Base-by-base conservation (phyloP, 2,797 vertebrate genomes). In the Alfaro cultratus region DNA sequence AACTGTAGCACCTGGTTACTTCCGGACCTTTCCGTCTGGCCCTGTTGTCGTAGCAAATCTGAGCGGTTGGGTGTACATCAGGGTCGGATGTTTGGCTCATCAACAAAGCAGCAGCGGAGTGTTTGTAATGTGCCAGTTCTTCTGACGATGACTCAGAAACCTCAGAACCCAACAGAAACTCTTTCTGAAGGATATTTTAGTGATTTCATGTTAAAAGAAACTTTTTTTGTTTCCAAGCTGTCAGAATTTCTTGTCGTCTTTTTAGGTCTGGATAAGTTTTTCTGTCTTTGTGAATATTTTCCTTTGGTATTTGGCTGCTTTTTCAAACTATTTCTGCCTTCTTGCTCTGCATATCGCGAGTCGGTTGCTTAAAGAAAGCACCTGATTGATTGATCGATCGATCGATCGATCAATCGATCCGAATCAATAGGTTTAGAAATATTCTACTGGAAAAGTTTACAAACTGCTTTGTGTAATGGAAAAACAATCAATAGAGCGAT, bases 21-120 rank as follows among this genome's bases (percentile, higher is more conserved):
- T 77, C 79, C 80, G 73, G 75, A 90, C 85, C 57, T 68, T 31
- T 53, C 89, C 87, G 84, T 82, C 67, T 86, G 64, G 75, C 79
- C 89, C 92, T 67, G 45, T 8, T 60, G 23, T 79, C 83, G 31
- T 57, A 57, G 43, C 39, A 41, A 77, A 74, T 78, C 73, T 86
- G 81, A n/a, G 57, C 62, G 77, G 78, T 60, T 78, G 75, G 43
- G 74, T 68, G 45, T 78, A 47, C n/a, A 76, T 55, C 53, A 39
- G 71, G 29, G 39, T 79, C 75, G 75, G 86, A 74, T 53, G 18
- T 86, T 60, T 21, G 80, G 18, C 9, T 70, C 67, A 12, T 41
- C 36, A 23, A 2, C 21, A 36, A 7, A 41, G 39, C 39, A 26
- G 23, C 46, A 47, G 47, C 4, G 5, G 11, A n/a, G 67, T 13